These are phyloP conservation scores for Muntiacus reevesi DNA, from an alignment of 2,113 vertebrate genomes.

Conservation along the genomic window DNA sequence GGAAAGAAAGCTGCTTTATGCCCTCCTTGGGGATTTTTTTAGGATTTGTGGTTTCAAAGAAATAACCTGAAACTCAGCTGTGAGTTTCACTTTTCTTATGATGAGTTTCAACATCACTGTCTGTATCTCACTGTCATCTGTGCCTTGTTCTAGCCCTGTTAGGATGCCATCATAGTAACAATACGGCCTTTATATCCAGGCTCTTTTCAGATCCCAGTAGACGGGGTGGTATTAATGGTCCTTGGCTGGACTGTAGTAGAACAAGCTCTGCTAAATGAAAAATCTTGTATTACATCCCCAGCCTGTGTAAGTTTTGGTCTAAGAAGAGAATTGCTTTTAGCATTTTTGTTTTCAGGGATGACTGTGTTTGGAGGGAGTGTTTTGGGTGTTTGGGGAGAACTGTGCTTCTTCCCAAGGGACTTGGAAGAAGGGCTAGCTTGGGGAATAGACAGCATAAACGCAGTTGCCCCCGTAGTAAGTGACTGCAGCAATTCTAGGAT, in stretches of 20 bases:
- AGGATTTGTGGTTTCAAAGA: background rate
- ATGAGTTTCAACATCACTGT: background rate
- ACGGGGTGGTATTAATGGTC: background rate
- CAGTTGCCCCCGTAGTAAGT: background rate
- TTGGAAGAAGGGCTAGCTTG: background rate
- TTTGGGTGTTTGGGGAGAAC: background rate
- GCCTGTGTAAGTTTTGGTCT: background rate
- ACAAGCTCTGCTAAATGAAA: conserved; percentile 1
- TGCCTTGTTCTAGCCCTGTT: fast-evolving
- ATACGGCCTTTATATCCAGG: background rate
- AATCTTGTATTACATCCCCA: background rate
- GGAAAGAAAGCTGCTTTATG: background rate
- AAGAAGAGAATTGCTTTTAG: background rate
- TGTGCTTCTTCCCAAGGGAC: background rate
- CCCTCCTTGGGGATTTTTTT: background rate
- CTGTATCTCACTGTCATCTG: background rate
- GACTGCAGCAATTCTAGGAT: background rate
- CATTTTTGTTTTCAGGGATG: background rate
- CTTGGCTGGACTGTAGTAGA: background rate
- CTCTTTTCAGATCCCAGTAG: background rate
- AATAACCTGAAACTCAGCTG: background rate
- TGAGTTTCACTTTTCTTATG: conserved; percentile 24
- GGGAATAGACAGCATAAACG: background rate
- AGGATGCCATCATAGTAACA: background rate
- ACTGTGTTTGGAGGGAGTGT: background rate